phyloP scores from a whole-genome alignment of 2,797 vertebrate species.

The Sylvia borin region DNA sequence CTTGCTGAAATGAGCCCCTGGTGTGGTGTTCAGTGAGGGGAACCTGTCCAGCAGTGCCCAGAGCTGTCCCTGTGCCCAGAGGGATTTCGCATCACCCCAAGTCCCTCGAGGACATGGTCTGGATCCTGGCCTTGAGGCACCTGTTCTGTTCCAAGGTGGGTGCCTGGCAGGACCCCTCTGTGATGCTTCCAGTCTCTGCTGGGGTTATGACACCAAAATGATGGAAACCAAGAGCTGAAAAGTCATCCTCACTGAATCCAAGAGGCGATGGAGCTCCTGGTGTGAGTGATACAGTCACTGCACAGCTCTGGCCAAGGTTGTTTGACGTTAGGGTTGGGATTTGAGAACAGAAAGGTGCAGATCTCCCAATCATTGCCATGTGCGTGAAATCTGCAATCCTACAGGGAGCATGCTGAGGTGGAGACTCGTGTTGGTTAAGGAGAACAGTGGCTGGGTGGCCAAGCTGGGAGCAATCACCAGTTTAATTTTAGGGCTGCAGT shows the following conservation, averaged over 20 bases:
- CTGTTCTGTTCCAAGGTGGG: neutral
- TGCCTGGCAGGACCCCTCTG: neutral
- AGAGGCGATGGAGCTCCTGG: neutral
- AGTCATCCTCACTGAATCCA: neutral
- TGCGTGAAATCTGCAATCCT: neutral
- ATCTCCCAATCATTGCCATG: neutral
- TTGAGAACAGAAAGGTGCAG: neutral
- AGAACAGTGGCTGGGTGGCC: neutral
- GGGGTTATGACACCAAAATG: neutral
- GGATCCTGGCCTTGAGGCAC: neutral
- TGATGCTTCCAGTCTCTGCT: neutral
- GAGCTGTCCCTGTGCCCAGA: neutral
- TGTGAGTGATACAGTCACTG: neutral
- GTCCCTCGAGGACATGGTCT: accelerated
- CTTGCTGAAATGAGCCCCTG: neutral
- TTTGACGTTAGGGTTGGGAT: neutral
- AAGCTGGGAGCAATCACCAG: neutral
- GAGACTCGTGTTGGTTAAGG: neutral
- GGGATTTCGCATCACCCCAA: neutral
- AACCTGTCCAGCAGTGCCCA: neutral
- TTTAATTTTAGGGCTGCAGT: neutral
- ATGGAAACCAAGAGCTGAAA: neutral
- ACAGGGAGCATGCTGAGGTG: neutral
- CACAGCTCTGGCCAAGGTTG: neutral
- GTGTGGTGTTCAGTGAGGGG: neutral